Percentiles rank a stretch among this genome's conserved stretches.
Conservation (phyloP, 2,888 invertebrate genomes). For the Andrena fulva region DNA sequence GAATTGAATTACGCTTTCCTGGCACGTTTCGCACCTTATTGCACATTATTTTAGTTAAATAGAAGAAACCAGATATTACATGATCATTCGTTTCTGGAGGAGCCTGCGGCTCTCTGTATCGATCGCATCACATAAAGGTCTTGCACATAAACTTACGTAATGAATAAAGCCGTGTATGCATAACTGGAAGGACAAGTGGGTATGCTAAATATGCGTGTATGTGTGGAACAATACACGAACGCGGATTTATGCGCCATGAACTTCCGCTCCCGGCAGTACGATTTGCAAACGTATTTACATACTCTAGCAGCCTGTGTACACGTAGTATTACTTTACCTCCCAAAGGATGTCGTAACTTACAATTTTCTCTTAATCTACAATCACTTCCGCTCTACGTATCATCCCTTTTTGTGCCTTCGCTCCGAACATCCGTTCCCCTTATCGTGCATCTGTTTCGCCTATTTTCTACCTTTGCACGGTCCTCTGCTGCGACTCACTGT, state of each 20-base stretch:
- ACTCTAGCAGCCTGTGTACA: neutral
- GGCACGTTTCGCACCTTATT: no score
- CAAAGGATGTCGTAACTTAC: slow-evolving; percentile 7
- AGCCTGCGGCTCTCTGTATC: no score
- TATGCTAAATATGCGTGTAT: neutral
- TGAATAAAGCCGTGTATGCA: neutral
- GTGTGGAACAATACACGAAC: neutral
- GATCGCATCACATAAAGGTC: no score
- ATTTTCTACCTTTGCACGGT: neutral
- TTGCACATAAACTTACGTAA: no score
- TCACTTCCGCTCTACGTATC: neutral
- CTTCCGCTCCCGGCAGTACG: neutral
- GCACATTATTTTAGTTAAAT: no score
- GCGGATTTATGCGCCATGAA: slow-evolving; percentile 6
- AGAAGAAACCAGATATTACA: no score
- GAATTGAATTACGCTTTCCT: no score
- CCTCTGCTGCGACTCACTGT: neutral
- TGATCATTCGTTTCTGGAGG: no score
- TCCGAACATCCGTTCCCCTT: slow-evolving; percentile 2
- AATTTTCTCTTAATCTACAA: slow-evolving; percentile 30
- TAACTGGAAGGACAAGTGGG: neutral
- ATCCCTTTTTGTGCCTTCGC: neutral
- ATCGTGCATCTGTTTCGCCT: neutral
- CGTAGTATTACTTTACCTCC: neutral
- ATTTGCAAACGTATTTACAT: slow-evolving; percentile 8